These are phyloP conservation scores for Petrophora chlorosata DNA, from an alignment of 2,888 invertebrate genomes.

Conservation along the genomic window DNA sequence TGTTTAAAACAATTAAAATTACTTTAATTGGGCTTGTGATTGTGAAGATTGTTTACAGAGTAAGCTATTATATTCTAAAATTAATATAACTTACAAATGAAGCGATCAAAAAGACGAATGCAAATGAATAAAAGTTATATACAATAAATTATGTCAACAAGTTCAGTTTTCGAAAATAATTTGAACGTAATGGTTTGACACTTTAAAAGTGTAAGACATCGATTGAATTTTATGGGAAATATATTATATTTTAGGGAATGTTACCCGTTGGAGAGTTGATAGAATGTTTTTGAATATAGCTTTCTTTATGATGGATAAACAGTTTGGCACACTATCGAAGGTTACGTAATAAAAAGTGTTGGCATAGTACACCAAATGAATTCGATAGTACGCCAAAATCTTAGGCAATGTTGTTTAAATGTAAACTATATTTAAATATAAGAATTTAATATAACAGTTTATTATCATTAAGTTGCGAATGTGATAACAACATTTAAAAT, in stretches of 20 bases:
- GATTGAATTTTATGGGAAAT: slow-evolving; percentile 25
- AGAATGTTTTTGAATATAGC: slow-evolving; percentile 29
- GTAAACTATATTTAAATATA: slow-evolving; percentile 47
- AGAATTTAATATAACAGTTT: slow-evolving; percentile 48
- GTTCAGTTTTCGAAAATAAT: slow-evolving; percentile 2
- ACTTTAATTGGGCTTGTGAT: background rate
- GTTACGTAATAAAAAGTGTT: no score
- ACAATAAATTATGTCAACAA: no score
- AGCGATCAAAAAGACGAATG: no score
- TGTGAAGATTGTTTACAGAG: slow-evolving; percentile 3
- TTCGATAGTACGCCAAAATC: slow-evolving; percentile 24
- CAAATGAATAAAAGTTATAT: no score
- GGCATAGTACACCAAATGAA: no score
- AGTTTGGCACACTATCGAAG: slow-evolving; percentile 34
- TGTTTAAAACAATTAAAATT: slow-evolving; percentile 14
- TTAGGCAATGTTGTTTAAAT: slow-evolving; percentile 52
- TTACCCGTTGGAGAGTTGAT: slow-evolving; percentile 19
- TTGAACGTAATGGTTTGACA: slow-evolving; percentile 2
- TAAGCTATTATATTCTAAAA: no score
- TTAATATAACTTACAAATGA: no score
- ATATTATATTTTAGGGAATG: slow-evolving; percentile 16
- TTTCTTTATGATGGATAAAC: slow-evolving; percentile 28
- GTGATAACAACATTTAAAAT: slow-evolving; percentile 21
- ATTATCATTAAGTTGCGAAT: slow-evolving; percentile 24
- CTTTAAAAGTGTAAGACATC: slow-evolving; percentile 21